Evolutionary conservation across 2,797 vertebrate genomes (phyloP).

Genomic region (Cheirogaleus major): DNA sequence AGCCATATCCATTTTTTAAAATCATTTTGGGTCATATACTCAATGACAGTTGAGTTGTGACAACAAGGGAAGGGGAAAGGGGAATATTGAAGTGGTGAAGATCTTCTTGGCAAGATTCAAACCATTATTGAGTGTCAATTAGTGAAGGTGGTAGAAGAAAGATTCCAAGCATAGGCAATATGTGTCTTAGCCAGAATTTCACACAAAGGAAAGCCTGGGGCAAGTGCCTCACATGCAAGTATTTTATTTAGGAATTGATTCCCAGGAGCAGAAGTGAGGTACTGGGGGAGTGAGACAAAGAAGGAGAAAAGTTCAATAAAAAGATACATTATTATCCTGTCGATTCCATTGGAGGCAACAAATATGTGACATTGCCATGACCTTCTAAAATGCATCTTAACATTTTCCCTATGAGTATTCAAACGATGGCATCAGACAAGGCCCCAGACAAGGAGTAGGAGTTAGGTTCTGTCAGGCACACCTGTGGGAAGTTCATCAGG

Average conservation of each 20-base stretch:
- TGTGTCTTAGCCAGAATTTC: not conserved
- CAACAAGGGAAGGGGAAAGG: not conserved
- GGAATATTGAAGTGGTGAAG: not conserved
- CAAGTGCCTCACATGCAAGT: not conserved
- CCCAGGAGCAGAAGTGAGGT: not conserved
- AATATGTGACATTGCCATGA: not conserved
- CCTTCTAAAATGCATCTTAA: not conserved
- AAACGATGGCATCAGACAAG: not conserved
- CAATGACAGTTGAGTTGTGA: not conserved
- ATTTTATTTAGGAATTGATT: not conserved
- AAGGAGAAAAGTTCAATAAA: not conserved
- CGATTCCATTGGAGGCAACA: not conserved
- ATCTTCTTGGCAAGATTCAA: not conserved
- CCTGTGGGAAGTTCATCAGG: not conserved
- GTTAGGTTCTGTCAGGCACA: not conserved
- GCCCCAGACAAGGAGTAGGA: not conserved
- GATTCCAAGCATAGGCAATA: not conserved
- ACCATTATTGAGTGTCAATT: not conserved
- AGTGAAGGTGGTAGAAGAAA: not conserved
- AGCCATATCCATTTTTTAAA: not conserved
- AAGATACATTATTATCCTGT: not conserved
- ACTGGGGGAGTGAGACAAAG: not conserved
- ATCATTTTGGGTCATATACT: not conserved
- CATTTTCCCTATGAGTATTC: not conserved
- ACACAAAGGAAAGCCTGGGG: not conserved